Conservation (phyloP, 2,113 vertebrate species). For the Thymallus thymallus region DNA sequence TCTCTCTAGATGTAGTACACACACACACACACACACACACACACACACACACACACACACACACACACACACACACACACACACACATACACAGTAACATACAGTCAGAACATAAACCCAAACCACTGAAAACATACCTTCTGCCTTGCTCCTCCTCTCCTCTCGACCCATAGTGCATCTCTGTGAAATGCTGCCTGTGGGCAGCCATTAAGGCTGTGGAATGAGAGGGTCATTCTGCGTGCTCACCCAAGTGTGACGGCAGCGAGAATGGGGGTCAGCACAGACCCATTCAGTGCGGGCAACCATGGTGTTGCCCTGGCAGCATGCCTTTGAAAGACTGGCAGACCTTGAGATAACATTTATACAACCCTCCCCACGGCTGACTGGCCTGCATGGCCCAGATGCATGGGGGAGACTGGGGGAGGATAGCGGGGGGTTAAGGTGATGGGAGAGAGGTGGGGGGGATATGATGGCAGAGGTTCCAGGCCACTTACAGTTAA, state of each 20-base stretch:
- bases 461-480: neutral
- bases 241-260: conserved; percentile 50
- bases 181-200: conserved; percentile 29
- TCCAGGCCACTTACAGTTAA: neutral
- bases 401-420: conserved; percentile 5
- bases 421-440: conserved; percentile 1
- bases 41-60: too few species aligned
- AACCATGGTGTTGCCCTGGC: conserved; percentile 35
- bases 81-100: neutral
- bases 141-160: neutral
- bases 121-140: neutral
- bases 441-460: neutral
- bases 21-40: too few species aligned
- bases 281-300: conserved; percentile 52
- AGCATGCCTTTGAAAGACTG: conserved; percentile 47
- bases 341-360: conserved; percentile 55
- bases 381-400: conserved; percentile 15
- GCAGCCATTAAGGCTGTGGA: conserved; percentile 37
- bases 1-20: too few species aligned
- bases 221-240: conserved; percentile 46
- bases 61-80: too few species aligned
- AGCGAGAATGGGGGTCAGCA: conserved; percentile 39
- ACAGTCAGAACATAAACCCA: neutral
- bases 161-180: conserved; percentile 23
- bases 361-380: conserved; percentile 52